Conservation (phyloP, 1,140 invertebrate species). For the Pinna nobilis region DNA sequence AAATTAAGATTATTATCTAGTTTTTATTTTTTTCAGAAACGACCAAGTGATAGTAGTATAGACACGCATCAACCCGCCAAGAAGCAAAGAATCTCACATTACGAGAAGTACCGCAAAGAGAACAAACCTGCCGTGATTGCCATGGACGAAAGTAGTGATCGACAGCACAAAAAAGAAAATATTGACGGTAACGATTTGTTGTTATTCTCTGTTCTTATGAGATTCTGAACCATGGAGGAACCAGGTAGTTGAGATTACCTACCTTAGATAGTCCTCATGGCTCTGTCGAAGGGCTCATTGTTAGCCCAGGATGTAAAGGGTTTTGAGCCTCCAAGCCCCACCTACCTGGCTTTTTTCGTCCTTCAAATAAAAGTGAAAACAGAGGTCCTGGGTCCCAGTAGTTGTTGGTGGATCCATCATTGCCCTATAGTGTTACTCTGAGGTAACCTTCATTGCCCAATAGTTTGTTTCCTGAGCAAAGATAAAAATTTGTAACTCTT, state of each 20-base stretch:
- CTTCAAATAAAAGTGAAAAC: not conserved
- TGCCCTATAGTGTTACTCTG: too few relatives aligned
- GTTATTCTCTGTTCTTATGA: not conserved
- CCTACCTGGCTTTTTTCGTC: not conserved
- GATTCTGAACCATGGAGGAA: not conserved
- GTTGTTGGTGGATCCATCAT: too few relatives aligned
- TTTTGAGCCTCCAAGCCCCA: not conserved
- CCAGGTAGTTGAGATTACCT: not conserved
- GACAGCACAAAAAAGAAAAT: conserved; percentile 39
- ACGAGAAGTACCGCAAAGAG: conserved; percentile 30
- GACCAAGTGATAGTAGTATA: conserved; percentile 16
- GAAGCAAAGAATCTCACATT: conserved; percentile 44
- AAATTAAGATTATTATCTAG: not conserved
- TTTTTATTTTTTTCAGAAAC: conserved; percentile 32
- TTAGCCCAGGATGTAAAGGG: not conserved
- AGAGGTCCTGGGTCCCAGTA: too few relatives aligned
- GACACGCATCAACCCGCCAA: conserved; percentile 21
- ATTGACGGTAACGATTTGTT: conserved; percentile 35
- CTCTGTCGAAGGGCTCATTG: not conserved
- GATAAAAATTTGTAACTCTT: not conserved
- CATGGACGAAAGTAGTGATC: conserved; percentile 22
- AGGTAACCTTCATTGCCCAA: too few relatives aligned
- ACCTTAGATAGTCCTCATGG: not conserved
- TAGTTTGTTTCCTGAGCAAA: not conserved
- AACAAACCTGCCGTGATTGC: conserved; percentile 12